phyloP scores from a whole-genome alignment of 2,888 invertebrate genomes.

The Rosalia funebris region DNA sequence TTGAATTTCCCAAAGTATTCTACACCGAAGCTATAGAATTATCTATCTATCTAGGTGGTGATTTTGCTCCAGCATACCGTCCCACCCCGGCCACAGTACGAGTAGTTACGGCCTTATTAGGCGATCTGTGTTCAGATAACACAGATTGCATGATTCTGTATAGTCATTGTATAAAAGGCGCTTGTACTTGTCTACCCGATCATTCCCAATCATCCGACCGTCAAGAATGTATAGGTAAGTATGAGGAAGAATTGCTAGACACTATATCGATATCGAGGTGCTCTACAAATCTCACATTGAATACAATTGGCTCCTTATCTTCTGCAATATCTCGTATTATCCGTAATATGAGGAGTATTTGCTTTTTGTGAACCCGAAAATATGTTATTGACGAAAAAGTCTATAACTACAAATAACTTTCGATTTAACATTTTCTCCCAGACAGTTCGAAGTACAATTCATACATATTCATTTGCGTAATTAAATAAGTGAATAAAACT shows the following conservation, averaged over 20 bases:
- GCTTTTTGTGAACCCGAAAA: too few relatives aligned
- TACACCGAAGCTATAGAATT: constrained; percentile 13
- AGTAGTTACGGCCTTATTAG: constrained; percentile 75
- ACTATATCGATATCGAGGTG: neutral
- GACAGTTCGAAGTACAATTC: too few relatives aligned
- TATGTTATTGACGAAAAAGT: too few relatives aligned
- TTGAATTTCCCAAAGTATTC: constrained; percentile 9
- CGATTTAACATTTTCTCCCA: too few relatives aligned
- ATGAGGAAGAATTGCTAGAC: neutral
- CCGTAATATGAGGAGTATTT: neutral
- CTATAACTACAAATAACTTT: too few relatives aligned
- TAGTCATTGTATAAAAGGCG: constrained; percentile 77
- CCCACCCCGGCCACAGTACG: constrained; percentile 74
- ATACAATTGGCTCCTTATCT: neutral
- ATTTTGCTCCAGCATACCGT: constrained; percentile 67
- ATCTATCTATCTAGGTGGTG: constrained; percentile 53
- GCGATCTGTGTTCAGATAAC: constrained; percentile 79
- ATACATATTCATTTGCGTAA: too few relatives aligned
- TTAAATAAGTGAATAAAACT: too few relatives aligned
- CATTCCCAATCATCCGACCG: constrained; percentile 73
- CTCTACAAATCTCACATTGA: neutral
- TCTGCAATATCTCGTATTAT: neutral
- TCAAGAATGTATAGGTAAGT: constrained; percentile 70
- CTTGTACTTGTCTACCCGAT: constrained; percentile 79
- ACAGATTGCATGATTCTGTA: constrained; percentile 76